These are phyloP conservation scores for Pseudeuparius sepicola DNA, from an alignment of 2,888 invertebrate genomes.

Conservation along the genomic window DNA sequence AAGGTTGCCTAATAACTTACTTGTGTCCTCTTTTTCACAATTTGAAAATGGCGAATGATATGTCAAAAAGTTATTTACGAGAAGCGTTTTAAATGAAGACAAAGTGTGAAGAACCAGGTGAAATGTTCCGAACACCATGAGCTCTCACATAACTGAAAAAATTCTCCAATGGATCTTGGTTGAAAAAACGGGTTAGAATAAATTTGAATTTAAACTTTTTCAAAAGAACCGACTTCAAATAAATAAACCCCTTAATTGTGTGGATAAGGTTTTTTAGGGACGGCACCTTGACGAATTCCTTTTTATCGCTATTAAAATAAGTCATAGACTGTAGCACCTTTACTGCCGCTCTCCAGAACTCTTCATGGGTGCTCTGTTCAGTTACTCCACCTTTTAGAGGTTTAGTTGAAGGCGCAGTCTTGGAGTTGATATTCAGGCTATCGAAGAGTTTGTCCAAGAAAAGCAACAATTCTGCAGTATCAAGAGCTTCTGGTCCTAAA, in stretches of 20 bases:
- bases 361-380: constrained; percentile 13
- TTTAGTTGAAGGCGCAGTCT: constrained; percentile 8
- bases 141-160: constrained; percentile 13
- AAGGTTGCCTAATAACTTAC: constrained; percentile 1
- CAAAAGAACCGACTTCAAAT: constrained; percentile 10
- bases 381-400: constrained; percentile 18
- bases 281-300: constrained; percentile 9
- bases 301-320: constrained; percentile 8
- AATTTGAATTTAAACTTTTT: constrained; percentile 7
- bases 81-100: constrained; percentile 17
- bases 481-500: constrained; percentile 11
- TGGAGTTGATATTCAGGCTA: constrained; percentile 17
- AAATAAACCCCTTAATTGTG: constrained; percentile 17
- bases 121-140: constrained; percentile 1
- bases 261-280: constrained; percentile 15
- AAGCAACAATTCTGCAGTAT: constrained; percentile 21
- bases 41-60: constrained; percentile 19
- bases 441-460: constrained; percentile 21
- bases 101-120: constrained; percentile 16
- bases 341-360: constrained; percentile 15
- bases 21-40: constrained; percentile 15
- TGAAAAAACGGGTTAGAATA: constrained; percentile 14
- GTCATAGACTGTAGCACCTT: constrained; percentile 12
- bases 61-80: constrained; percentile 20
- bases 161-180: constrained; percentile 21